Evolutionary conservation across 2,888 invertebrate genomes (phyloP), one percentile per base, ranked within the genome.

Genomic region (Brachypalpus laphriformis): DNA sequence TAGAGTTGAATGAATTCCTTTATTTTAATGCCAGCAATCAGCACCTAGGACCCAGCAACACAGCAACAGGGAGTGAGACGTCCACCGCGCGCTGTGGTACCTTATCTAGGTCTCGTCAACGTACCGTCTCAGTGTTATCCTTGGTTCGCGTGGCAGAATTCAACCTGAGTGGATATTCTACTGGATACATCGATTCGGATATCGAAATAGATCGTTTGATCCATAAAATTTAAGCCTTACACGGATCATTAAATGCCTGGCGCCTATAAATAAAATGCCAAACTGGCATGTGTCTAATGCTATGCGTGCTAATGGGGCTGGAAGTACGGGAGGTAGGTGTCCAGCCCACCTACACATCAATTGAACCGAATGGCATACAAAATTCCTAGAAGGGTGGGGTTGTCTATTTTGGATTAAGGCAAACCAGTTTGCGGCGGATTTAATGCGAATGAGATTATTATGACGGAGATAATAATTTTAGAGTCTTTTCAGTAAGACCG

Each of bases 141-240:
- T 59, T 40, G 59, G 59, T 66, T 71, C 37, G 71, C 66, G 59
- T 18, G 68, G 66, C 31, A 61, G 16, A 71, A 45, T 77, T 68
- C 61, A 72, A 72, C 72, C 65, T 76, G 77, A 72, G 72, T 76
- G 70, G 34, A 45, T 75, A n/a, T 63, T 57, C 25, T 54, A 7
- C 28, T 42, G 40, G 61, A 56, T 61, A 63, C 49, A 77, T 59
- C 28, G 71, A 66, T 66, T 77, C 40, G 31, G 57, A 20, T 76
- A 80, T 80, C 57, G 65, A 85, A 80, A 85, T 85, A 80, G 74
- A 83, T 70, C 65, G 78, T 83, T 83, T 83, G 78, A 83, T 83
- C 74, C 70, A 78, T 78, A 68, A 57, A 85, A 76, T 81, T 80
- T 59, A 83, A 70, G 49, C 61, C 68, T 37, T 68, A 78, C 57